These are phyloP conservation scores for Neoscelio sp. DNA, from an alignment of 2,888 invertebrate species.

Conservation along the genomic window DNA sequence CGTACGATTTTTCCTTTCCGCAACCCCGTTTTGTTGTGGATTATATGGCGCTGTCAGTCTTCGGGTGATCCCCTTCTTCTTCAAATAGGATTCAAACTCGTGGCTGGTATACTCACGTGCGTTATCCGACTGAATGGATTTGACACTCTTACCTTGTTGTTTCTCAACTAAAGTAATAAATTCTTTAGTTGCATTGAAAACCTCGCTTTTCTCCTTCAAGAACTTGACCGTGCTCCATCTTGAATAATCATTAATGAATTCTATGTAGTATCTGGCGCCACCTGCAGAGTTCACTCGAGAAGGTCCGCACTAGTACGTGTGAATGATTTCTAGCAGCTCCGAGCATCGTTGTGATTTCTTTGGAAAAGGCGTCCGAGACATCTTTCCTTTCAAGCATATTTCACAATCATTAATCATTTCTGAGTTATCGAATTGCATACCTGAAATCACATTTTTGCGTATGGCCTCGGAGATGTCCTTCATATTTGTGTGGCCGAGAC, in stretches of 20 bases:
- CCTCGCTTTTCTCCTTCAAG: conserved; percentile 63
- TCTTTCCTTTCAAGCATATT: conserved; percentile 24
- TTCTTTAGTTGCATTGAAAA: conserved; percentile 46
- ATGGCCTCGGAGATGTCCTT: background rate
- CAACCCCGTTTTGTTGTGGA: conserved; percentile 11
- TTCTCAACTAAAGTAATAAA: conserved; percentile 56
- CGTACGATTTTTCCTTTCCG: conserved; percentile 9
- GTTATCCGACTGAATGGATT: conserved; percentile 27
- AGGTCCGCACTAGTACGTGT: conserved; percentile 69
- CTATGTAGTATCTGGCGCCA: conserved; percentile 65
- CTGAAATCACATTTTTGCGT: background rate
- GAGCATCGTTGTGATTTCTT: background rate
- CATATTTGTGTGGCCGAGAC: background rate
- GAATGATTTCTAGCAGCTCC: conserved; percentile 50
- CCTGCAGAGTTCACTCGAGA: conserved; percentile 62
- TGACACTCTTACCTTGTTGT: conserved; percentile 44
- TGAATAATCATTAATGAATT: conserved; percentile 72
- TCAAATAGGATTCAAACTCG: background rate
- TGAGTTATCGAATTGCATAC: background rate
- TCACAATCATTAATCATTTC: background rate
- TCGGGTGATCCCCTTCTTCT: conserved; percentile 1
- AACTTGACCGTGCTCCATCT: conserved; percentile 69
- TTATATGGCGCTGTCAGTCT: conserved; percentile 11
- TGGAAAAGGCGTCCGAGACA: conserved; percentile 29
- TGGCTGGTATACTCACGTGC: conserved; percentile 10